Evolutionary conservation across 2,797 vertebrate species (phyloP).

Genomic region (Lagocephalus sceleratus): DNA sequence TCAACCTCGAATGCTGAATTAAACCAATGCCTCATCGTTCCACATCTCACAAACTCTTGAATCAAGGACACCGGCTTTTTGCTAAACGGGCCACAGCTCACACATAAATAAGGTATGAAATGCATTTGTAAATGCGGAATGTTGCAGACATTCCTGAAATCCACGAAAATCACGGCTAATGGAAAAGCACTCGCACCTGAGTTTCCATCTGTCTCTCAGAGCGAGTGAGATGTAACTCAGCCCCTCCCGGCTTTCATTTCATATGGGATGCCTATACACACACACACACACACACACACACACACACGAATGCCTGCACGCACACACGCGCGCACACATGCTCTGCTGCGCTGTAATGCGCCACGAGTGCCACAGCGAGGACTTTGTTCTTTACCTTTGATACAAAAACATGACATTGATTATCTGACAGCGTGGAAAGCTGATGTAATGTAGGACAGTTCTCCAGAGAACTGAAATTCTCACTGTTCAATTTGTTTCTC

Average conservation of each 20-base stretch:
- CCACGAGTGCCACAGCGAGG: constrained; percentile 26
- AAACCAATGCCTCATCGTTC: background rate
- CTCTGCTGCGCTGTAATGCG: constrained; percentile 22
- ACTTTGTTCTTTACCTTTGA: constrained; percentile 45
- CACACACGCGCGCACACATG: constrained; percentile 8
- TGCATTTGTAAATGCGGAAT: constrained; percentile 1
- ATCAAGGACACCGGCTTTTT: no score
- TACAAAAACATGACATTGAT: constrained; percentile 41
- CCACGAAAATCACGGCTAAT: constrained; percentile 15
- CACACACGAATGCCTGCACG: constrained; percentile 48
- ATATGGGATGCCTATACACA: constrained; percentile 46
- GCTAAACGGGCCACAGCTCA: no score
- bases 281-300: constrained; percentile 40
- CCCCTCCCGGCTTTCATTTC: constrained; percentile 53
- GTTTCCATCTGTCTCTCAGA: constrained; percentile 66
- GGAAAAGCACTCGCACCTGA: constrained; percentile 54
- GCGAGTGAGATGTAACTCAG: constrained; percentile 64
- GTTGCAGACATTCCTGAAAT: constrained; percentile 20
- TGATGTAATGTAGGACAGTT: constrained; percentile 11
- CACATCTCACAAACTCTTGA: no score
- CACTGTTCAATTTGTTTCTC: constrained; percentile 28
- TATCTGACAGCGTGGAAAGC: constrained; percentile 38
- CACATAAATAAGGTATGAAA: constrained; percentile 1
- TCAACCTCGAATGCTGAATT: background rate
- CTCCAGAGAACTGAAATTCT: constrained; percentile 28